These are phyloP conservation scores for Andrena haemorrhoa DNA, from an alignment of 2,888 invertebrate species.

Conservation along the genomic window DNA sequence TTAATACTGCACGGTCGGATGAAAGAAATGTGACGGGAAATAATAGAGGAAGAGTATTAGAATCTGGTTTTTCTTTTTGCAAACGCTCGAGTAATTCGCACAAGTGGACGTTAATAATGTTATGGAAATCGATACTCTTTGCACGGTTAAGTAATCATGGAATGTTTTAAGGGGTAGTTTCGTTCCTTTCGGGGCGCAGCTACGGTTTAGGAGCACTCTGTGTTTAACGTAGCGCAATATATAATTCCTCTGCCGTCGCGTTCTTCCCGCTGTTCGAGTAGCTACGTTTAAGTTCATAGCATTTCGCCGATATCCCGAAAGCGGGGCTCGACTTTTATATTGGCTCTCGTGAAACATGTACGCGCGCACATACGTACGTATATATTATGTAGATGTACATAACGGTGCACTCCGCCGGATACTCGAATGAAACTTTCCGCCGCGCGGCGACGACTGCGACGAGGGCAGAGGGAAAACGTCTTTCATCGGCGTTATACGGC, in stretches of 20 bases:
- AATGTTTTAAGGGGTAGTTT: neutral
- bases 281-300: slow-evolving; percentile 26
- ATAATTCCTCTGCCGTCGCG: slow-evolving; percentile 17
- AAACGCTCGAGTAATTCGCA: too few relatives aligned
- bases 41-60: too few relatives aligned
- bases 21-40: neutral
- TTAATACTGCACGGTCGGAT: neutral
- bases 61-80: too few relatives aligned
- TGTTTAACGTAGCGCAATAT: slow-evolving; percentile 36
- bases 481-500: slow-evolving; percentile 36
- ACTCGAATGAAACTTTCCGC: slow-evolving; percentile 46
- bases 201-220: neutral
- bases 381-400: slow-evolving; percentile 35
- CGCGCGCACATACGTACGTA: neutral
- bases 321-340: slow-evolving; percentile 35
- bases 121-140: neutral
- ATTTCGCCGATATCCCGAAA: slow-evolving; percentile 36
- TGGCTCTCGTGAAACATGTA: slow-evolving; percentile 19
- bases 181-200: neutral
- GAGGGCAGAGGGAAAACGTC: slow-evolving; percentile 28
- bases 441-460: slow-evolving; percentile 8
- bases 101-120: neutral
- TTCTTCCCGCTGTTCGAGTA: slow-evolving; percentile 22
- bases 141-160: neutral
- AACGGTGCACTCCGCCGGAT: slow-evolving; percentile 42